Conservation (phyloP, 2,113 vertebrate species). For the Actenoides lindsayi region DNA sequence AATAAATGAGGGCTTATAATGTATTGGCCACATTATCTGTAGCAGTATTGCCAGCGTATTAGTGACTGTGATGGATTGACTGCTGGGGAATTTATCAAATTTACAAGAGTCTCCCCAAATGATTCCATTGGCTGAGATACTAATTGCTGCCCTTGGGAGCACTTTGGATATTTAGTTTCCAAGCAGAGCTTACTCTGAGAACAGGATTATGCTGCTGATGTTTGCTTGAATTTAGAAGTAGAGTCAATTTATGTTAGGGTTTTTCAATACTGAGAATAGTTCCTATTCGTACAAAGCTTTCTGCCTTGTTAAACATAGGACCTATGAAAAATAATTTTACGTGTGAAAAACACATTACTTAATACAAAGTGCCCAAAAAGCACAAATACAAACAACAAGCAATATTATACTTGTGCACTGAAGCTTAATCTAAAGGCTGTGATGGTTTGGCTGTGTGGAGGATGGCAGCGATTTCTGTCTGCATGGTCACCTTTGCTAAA, state of each 20-base stretch:
- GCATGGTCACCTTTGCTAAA: background rate
- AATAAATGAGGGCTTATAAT: slow-evolving; percentile 45
- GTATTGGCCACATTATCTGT: slow-evolving; percentile 44
- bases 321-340: background rate
- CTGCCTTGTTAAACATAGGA: background rate
- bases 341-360: background rate
- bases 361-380: background rate
- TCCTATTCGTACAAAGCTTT: background rate
- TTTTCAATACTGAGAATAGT: background rate
- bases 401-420: background rate
- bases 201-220: slow-evolving; percentile 5
- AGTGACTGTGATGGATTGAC: slow-evolving; percentile 24
- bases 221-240: slow-evolving; percentile 4
- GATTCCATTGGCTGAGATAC: slow-evolving; percentile 39
- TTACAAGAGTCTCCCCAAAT: slow-evolving; percentile 20
- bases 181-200: slow-evolving; percentile 16
- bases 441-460: background rate
- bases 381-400: background rate
- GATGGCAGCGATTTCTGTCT: background rate
- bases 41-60: slow-evolving; percentile 35
- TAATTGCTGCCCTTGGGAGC: slow-evolving; percentile 49
- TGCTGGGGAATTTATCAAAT: slow-evolving; percentile 53
- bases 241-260: background rate
- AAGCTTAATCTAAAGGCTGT: background rate
- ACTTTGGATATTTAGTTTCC: slow-evolving; percentile 42